These are phyloP conservation scores for Nyctibius grandis DNA, from an alignment of 2,797 vertebrate genomes.

Conservation along the genomic window DNA sequence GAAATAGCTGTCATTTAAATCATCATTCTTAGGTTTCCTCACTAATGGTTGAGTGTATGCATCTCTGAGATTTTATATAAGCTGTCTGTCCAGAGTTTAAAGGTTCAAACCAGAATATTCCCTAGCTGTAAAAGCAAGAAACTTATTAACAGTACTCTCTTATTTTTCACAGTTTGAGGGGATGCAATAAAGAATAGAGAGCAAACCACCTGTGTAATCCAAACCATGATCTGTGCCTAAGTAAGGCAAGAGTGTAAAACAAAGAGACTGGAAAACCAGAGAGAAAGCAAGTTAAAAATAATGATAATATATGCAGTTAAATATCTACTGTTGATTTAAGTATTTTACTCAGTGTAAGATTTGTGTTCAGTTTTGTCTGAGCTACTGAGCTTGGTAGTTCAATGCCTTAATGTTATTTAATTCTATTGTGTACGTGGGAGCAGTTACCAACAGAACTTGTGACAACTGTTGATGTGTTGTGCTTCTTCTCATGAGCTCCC, in stretches of 20 bases:
- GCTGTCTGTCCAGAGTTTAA: background rate
- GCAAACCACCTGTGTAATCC: background rate
- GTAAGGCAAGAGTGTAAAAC: background rate
- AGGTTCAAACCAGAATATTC: slow-evolving; percentile 3
- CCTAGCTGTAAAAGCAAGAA: background rate
- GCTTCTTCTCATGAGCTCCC: background rate
- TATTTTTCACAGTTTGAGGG: background rate
- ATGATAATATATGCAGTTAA: background rate
- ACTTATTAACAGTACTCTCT: background rate
- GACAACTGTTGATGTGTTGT: background rate
- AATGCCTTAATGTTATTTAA: background rate
- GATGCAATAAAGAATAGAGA: background rate
- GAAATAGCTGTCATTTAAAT: slow-evolving; percentile 35
- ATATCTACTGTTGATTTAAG: background rate
- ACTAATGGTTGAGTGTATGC: background rate
- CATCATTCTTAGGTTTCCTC: slow-evolving; percentile 17
- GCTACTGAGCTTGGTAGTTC: background rate
- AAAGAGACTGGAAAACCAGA: background rate
- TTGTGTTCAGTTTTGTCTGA: background rate
- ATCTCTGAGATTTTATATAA: background rate
- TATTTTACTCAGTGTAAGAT: background rate
- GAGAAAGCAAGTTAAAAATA: background rate
- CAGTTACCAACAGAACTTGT: background rate
- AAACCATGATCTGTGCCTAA: background rate
- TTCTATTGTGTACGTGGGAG: background rate